These are phyloP conservation scores for Globodera ellingtonae DNA, from an alignment of 1,140 invertebrate species.

Conservation along the genomic window DNA sequence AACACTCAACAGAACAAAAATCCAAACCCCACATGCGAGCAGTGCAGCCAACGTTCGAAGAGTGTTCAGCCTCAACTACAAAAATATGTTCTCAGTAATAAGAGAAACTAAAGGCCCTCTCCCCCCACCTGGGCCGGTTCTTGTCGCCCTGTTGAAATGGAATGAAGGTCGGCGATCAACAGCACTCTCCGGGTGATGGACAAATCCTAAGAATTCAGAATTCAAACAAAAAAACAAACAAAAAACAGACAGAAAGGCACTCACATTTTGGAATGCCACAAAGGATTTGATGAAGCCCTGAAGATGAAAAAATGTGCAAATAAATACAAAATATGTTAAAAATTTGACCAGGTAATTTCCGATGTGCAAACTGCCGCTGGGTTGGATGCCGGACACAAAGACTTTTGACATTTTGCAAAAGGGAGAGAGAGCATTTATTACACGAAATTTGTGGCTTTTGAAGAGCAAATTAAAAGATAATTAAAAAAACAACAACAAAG, in stretches of 20 bases:
- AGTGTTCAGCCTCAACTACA: slow-evolving; percentile 71
- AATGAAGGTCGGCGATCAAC: slow-evolving; percentile 90
- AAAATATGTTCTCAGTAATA: slow-evolving; percentile 34
- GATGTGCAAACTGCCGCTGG: slow-evolving; percentile 87
- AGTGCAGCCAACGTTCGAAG: slow-evolving; percentile 80
- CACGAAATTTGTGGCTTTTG: not conserved
- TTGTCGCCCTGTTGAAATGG: slow-evolving; percentile 77
- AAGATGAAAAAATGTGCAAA: not conserved
- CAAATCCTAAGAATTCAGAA: slow-evolving; percentile 33
- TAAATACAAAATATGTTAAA: not conserved
- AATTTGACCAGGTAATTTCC: slow-evolving; percentile 83
- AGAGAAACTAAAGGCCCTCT: slow-evolving; percentile 65
- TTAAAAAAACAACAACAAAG: not conserved
- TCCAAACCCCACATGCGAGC: slow-evolving; percentile 80
- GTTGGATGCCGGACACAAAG: slow-evolving; percentile 91
- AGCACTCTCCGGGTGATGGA: slow-evolving; percentile 74
- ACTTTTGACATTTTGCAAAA: slow-evolving; percentile 11
- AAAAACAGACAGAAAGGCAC: slow-evolving; percentile 50
- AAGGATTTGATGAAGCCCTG: slow-evolving; percentile 83
- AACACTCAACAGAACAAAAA: not conserved
- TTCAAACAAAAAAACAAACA: slow-evolving; percentile 22
- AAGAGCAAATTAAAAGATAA: not conserved
- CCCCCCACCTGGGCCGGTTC: slow-evolving; percentile 74
- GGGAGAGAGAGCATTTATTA: not conserved
- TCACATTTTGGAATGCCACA: slow-evolving; percentile 77